Evolutionary conservation across 2,797 vertebrate genomes (phyloP).

Genomic region (Periparus ater): DNA sequence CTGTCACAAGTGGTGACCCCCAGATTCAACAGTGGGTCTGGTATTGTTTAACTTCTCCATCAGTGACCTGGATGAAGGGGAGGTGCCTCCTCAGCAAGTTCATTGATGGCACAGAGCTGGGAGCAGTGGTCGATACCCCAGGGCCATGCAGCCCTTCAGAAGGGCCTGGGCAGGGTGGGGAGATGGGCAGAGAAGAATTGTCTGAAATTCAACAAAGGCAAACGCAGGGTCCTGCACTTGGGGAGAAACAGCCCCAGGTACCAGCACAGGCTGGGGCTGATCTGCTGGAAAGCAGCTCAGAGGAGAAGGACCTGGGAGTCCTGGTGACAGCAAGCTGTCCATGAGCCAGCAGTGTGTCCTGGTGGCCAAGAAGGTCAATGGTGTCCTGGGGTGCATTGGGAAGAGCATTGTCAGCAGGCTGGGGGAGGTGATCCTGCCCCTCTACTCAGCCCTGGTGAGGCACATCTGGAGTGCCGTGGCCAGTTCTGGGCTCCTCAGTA

Average conservation of each 20-base stretch:
- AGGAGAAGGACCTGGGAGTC: too few species aligned
- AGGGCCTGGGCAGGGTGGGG: not conserved
- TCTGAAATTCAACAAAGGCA: not conserved
- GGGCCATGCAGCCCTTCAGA: not conserved
- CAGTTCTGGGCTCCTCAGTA: not conserved
- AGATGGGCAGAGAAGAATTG: not conserved
- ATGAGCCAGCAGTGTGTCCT: too few species aligned
- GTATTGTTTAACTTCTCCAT: not conserved
- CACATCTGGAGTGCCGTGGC: too few species aligned
- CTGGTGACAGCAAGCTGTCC: too few species aligned
- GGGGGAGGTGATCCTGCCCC: too few species aligned
- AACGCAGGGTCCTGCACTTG: not conserved
- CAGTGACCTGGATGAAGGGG: not conserved
- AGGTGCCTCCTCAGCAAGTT: not conserved
- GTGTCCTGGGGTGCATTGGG: too few species aligned
- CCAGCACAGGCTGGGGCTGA: too few species aligned
- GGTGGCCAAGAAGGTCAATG: too few species aligned
- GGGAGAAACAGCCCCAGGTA: not conserved
- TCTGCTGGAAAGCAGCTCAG: not conserved
- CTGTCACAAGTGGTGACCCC: too few species aligned
- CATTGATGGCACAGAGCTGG: not conserved
- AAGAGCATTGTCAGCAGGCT: too few species aligned
- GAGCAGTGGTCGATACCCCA: not conserved
- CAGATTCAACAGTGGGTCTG: not conserved
- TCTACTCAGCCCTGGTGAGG: too few species aligned